Evolutionary conservation across 2,113 vertebrate genomes (phyloP), one percentile per base, ranked within the genome.

Genomic region (Podarcis raffonei): DNA sequence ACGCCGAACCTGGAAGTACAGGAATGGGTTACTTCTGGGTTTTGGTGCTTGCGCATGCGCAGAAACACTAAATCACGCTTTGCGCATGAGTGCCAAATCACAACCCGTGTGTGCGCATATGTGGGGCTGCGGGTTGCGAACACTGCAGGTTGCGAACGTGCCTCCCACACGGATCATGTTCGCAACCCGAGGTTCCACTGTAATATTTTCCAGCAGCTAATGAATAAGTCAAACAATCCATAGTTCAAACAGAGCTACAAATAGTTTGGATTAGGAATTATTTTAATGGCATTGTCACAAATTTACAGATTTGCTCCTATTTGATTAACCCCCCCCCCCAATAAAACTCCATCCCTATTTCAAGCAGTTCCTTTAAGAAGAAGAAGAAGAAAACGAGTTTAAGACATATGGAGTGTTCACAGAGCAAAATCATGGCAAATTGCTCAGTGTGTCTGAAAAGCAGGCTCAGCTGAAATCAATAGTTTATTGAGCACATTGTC

Each of bases 11-110:
- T 1, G 42, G 6, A 42, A 42, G 42, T 42, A 42, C 42, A 0
- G 7, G 42, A 42, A 42, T 1, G 42, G 6, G 42, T 42, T 42
- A 42, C 42, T 7, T 42, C 42, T 1, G 7, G 6, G 42, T 42
- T 42, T 42, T 6, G 1, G 0, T 1, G 42, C 42, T 42, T 0
- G 0, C 1, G 6, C 42, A 42, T 42, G 42, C 42, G 0, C 42
- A 42, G 39, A 6, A 42, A 0, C 39, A 42, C 6, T 42, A 7
- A 42, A 42, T 7, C 1, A 1, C 6, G 1, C 39, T 42, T 42
- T 42, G 39, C 1, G 1, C 39, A 42, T 42, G 39, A 42, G 39
- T 1, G 1, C 42, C 42, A 42, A 42, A 42, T 42, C 42, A 42
- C 0, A 6, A 42, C 42, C 42, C 6, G 42, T 42, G 6, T 1